Conservation (phyloP, 2,113 vertebrate species). For the Raphicerus campestris region DNA sequence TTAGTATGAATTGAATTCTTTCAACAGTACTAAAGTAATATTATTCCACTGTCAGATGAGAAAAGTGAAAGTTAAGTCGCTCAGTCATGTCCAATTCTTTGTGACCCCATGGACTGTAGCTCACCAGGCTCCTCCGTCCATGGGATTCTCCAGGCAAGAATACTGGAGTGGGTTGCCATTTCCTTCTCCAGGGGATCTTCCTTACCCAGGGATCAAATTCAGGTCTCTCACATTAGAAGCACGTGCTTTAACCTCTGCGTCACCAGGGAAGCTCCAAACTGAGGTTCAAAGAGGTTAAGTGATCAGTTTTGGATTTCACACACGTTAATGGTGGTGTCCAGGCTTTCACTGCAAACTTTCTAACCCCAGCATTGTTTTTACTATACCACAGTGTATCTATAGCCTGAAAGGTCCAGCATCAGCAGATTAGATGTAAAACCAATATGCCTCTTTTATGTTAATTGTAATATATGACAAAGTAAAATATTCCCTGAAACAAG, state of each 20-base stretch:
- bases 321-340: neutral
- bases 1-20: neutral
- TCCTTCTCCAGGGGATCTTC: too few species aligned
- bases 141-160: too few species aligned
- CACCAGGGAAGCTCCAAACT: neutral
- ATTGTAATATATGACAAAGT: neutral
- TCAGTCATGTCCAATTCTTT: rapidly evolving
- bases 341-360: neutral
- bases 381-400: neutral
- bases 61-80: too few species aligned
- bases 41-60: neutral
- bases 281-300: neutral
- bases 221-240: too few species aligned
- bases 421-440: neutral
- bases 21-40: neutral
- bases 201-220: too few species aligned
- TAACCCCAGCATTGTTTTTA: neutral
- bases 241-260: too few species aligned
- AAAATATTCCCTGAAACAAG: neutral
- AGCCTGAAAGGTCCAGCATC: neutral
- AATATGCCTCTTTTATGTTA: neutral
- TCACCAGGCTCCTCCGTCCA: too few species aligned
- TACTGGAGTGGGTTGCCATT: too few species aligned
- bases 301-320: neutral
- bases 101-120: too few species aligned